phyloP scores from a whole-genome alignment of 1,140 invertebrate species.

The Drosophila pruinosa region DNA sequence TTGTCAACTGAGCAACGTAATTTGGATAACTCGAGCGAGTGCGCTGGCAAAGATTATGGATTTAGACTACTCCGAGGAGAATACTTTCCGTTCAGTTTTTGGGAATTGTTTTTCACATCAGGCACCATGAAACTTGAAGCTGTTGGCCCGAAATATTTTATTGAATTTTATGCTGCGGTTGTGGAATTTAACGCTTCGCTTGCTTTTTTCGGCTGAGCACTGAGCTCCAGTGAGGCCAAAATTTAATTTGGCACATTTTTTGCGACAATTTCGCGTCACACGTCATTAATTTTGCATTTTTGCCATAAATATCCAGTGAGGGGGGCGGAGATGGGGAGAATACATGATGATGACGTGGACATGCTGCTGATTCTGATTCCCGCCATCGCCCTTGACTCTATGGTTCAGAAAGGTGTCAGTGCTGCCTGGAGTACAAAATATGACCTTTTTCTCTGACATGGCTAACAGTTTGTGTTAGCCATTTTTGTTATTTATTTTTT shows the following conservation, averaged over 20 bases:
- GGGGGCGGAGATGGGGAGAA: background rate
- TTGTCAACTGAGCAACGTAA: background rate
- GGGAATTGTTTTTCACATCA: background rate
- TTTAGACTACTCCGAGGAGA: background rate
- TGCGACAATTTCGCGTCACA: conserved; percentile 71
- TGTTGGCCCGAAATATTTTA: conserved; percentile 32
- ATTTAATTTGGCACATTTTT: conserved; percentile 62
- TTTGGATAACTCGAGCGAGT: background rate
- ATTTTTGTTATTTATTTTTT: conserved; percentile 17
- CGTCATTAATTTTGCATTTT: conserved; percentile 79
- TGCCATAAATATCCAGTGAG: conserved; percentile 68
- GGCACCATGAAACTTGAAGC: conserved; percentile 10
- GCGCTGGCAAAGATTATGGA: background rate
- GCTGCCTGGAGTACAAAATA: conserved; percentile 21
- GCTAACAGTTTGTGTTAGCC: background rate
- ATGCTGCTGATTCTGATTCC: conserved; percentile 10
- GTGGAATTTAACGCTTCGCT: conserved; percentile 42
- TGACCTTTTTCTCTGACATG: conserved; percentile 9
- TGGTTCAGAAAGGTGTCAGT: conserved; percentile 52
- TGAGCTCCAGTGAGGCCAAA: conserved; percentile 18
- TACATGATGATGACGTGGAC: conserved; percentile 26
- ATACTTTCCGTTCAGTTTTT: background rate
- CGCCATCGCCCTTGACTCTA: background rate
- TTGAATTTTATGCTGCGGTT: conserved; percentile 39
- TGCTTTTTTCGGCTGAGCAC: background rate